These are phyloP conservation scores for Corticium candelabrum DNA, from an alignment of 37 sponge, comb jelly and placozoan genomes.

Conservation along the genomic window DNA sequence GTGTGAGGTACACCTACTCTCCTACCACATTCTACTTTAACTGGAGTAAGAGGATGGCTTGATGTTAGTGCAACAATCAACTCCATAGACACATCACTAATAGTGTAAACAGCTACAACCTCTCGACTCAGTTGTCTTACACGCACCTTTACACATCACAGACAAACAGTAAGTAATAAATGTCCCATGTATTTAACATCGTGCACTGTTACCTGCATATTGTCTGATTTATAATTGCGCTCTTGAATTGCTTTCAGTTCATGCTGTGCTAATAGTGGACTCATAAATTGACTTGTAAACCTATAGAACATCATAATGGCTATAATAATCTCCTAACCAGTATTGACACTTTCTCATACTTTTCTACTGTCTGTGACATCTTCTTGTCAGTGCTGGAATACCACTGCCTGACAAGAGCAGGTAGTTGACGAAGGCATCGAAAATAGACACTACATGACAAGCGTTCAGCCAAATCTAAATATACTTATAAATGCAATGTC, in stretches of 20 bases:
- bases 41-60: conserved; percentile 69
- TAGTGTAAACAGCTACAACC: conserved; percentile 62
- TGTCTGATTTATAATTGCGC: neutral
- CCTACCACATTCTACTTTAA: conserved; percentile 62
- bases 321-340: neutral
- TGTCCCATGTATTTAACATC: too few relatives aligned
- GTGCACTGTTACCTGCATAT: conserved; percentile 13
- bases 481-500: too few relatives aligned
- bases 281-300: conserved; percentile 15
- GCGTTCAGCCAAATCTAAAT: neutral
- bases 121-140: conserved; percentile 52
- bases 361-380: neutral
- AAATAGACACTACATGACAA: conserved; percentile 14
- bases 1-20: conserved; percentile 47
- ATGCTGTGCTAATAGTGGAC: conserved; percentile 6
- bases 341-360: neutral
- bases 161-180: neutral
- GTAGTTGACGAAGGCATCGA: conserved; percentile 43
- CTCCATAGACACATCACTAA: conserved; percentile 79
- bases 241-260: conserved; percentile 15
- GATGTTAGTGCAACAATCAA: conserved; percentile 51
- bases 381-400: neutral
- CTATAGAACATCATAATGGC: conserved; percentile 3
- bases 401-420: conserved; percentile 73
- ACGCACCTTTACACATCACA: conserved; percentile 29